Evolutionary conservation across 23 tunicate genomes (phyloP).

Genomic region (Trididemnum nubilum): DNA sequence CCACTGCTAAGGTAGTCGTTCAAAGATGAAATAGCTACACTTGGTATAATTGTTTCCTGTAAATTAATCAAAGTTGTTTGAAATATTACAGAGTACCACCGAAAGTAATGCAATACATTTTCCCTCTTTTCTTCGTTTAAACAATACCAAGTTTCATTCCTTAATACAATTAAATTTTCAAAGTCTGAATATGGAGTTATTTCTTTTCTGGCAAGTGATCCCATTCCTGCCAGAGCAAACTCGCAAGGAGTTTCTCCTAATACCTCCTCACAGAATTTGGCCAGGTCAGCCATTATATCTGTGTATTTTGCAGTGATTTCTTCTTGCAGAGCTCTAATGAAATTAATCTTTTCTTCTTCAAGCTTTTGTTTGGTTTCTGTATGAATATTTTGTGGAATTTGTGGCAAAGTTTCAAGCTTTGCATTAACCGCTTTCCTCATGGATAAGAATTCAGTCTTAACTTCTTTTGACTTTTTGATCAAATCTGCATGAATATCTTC

Average conservation of each 20-base stretch:
- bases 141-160: background rate
- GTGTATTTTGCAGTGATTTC: background rate
- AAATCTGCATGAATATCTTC: background rate
- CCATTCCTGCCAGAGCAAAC: slow-evolving; percentile 3
- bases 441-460: background rate
- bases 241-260: background rate
- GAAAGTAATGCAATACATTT: background rate
- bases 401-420: background rate
- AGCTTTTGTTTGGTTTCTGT: background rate
- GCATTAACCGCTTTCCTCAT: background rate
- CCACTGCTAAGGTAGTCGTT: background rate
- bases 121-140: background rate
- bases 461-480: background rate
- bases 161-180: background rate
- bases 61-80: slow-evolving; percentile 6
- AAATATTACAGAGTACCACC: background rate
- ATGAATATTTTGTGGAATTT: too few relatives aligned
- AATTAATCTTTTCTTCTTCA: background rate
- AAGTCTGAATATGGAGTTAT: slow-evolving; percentile 9
- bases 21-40: background rate
- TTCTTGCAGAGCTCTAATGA: slow-evolving; percentile 1
- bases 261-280: background rate
- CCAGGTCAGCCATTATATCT: background rate
- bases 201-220: slow-evolving; percentile 6
- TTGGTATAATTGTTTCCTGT: slow-evolving; percentile 6